Evolutionary conservation across 1,140 invertebrate species (phyloP), one percentile per base, ranked within the genome.

Genomic region (Drosophila lowei): DNA sequence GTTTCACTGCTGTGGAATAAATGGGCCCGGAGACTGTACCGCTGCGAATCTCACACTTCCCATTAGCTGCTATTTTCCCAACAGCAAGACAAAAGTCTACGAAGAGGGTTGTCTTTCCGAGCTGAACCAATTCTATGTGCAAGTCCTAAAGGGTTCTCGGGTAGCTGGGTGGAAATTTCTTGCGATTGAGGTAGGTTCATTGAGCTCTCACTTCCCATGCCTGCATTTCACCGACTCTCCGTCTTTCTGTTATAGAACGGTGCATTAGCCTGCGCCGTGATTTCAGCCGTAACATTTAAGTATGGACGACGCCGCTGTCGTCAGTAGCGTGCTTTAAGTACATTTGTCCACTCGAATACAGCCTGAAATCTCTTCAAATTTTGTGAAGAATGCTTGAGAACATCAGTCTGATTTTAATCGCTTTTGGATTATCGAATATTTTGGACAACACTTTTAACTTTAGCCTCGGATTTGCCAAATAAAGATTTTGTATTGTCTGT

Each of bases 1-100:
- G 88, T 59, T 76, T 2, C 15, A 79, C 1, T 90, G 89, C 50
- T 90, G 89, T 38, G 89, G 89, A n/a, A 54, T 77, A 9, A 50
- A 65, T 5, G 70, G 76, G 25, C 66, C 21, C 55, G 34, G 11
- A 18, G 89, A 90, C 38, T 90, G 90, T 13, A 68, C 13, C 3
- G 57, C 63, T 7, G 68, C 61, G 7, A 57, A 67, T 50, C 21
- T 77, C 9, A 28, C 13, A 0, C 64, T 81, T 15, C 89, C 89
- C 0, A 6, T 43, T 2, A 90, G 88, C 48, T 90, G 89, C 53
- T 72, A 63, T 11, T 53, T 53, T 50, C 15, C 46, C 34, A 77
- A 58, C 6, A 16, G 6, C n/a, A 43, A 28, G 2, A 23, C 48
- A 7, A 52, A 53, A 13, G 25, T 60, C 28, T 84, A 76, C 23